Conservation (phyloP, 2,113 vertebrate species). For the Neogale vison region DNA sequence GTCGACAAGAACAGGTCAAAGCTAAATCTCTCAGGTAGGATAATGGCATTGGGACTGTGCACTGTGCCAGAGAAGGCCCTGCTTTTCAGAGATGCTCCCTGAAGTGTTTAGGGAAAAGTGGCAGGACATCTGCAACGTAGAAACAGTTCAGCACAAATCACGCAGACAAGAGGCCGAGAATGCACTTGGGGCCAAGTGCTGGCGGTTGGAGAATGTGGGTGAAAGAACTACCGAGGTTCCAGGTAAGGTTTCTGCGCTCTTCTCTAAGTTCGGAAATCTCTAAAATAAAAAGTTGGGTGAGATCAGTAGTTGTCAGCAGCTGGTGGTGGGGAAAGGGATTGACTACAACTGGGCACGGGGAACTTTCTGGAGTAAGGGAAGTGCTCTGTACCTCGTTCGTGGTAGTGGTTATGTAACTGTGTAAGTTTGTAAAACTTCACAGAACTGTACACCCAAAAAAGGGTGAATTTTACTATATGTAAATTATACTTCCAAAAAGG, state of each 20-base stretch:
- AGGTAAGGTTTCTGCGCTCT: neutral
- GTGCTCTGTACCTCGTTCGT: neutral
- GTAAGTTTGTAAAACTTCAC: neutral
- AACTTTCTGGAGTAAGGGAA: neutral
- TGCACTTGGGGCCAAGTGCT: accelerated
- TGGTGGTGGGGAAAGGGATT: accelerated
- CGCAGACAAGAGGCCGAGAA: neutral
- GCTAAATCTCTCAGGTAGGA: neutral
- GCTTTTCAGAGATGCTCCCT: neutral
- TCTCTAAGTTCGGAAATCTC: neutral
- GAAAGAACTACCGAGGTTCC: accelerated
- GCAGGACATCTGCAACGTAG: neutral
- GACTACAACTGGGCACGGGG: too few relatives aligned
- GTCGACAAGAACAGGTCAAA: accelerated
- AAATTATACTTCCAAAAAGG: neutral
- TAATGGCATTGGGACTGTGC: accelerated
- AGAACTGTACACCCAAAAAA: neutral
- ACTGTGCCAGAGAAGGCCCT: neutral
- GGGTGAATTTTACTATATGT: neutral
- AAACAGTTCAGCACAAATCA: neutral
- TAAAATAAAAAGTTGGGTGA: neutral
- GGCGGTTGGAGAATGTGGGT: neutral
- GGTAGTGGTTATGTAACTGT: neutral
- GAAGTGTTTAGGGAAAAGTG: neutral
- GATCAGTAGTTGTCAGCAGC: neutral